phyloP scores from a whole-genome alignment of 2,797 vertebrate species.

The Myotis daubentonii region DNA sequence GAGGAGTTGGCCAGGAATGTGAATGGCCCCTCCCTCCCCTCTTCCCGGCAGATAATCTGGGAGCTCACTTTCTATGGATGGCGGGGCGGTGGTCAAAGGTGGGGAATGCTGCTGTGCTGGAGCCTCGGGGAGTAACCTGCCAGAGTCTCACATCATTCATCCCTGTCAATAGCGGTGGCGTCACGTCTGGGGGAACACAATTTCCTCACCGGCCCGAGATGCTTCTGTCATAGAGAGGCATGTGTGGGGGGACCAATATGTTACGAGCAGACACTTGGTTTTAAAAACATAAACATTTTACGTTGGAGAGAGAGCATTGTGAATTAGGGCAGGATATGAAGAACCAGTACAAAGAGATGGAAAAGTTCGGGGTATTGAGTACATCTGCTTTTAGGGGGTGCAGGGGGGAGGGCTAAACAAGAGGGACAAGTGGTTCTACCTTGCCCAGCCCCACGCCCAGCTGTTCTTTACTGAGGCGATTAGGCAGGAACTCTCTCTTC shows the following conservation, averaged over 20 bases:
- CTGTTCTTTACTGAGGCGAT: neutral
- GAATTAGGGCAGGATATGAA: neutral
- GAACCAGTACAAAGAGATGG: neutral
- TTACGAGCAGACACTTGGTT: neutral
- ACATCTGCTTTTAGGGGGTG: neutral
- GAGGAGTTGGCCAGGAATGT: neutral
- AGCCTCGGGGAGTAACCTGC: neutral
- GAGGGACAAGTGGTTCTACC: neutral
- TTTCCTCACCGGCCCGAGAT: neutral
- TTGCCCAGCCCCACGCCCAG: neutral
- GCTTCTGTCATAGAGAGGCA: neutral
- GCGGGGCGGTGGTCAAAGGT: neutral
- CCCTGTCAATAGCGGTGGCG: neutral
- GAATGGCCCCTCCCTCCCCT: neutral
- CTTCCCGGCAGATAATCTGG: neutral
- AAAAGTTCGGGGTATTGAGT: neutral
- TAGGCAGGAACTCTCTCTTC: neutral
- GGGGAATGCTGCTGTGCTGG: neutral
- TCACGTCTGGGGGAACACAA: neutral
- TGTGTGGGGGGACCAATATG: neutral
- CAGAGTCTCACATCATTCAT: neutral
- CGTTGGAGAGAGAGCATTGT: neutral
- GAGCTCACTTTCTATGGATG: neutral
- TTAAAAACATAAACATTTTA: conserved; percentile 22
- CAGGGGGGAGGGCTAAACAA: neutral